phyloP scores from a whole-genome alignment of 2,797 vertebrate genomes.

The Argentina silus region DNA sequence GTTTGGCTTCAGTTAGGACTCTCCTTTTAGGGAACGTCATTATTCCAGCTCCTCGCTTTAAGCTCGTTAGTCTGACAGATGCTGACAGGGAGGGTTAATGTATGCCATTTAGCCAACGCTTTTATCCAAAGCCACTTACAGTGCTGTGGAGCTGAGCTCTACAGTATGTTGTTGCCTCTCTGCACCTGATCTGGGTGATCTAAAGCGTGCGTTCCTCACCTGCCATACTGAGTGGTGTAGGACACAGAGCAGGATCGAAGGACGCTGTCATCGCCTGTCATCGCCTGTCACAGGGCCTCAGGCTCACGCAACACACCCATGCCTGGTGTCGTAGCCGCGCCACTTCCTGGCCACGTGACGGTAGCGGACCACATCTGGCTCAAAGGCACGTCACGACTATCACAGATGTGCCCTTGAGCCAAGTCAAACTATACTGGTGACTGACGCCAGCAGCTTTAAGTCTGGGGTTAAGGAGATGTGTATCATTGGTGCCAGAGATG shows the following conservation, averaged over 20 bases:
- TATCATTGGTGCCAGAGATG: too few relatives aligned
- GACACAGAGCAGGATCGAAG: neutral
- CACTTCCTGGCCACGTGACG: neutral
- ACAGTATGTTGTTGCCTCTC: neutral
- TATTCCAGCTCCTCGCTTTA: too few relatives aligned
- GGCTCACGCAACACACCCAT: neutral
- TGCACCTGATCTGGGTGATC: neutral
- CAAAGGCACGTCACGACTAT: neutral
- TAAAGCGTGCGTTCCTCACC: neutral
- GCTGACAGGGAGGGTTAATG: neutral
- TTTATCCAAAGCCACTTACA: too few relatives aligned
- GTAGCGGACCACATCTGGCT: neutral
- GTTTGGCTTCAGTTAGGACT: too few relatives aligned
- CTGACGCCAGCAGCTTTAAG: too few relatives aligned
- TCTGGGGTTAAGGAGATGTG: too few relatives aligned
- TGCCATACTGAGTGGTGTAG: neutral
- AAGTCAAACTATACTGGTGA: neutral
- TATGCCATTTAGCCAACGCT: too few relatives aligned
- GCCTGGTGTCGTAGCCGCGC: neutral
- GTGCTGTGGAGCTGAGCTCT: too few relatives aligned
- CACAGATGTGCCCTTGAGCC: neutral
- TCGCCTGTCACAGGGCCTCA: neutral
- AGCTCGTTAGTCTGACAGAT: neutral
- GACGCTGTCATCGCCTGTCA: neutral
- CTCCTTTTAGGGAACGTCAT: too few relatives aligned